Evolutionary conservation across 2,797 vertebrate species (phyloP), one percentile per base, ranked within the genome.

Genomic region (Apogon talboti): DNA sequence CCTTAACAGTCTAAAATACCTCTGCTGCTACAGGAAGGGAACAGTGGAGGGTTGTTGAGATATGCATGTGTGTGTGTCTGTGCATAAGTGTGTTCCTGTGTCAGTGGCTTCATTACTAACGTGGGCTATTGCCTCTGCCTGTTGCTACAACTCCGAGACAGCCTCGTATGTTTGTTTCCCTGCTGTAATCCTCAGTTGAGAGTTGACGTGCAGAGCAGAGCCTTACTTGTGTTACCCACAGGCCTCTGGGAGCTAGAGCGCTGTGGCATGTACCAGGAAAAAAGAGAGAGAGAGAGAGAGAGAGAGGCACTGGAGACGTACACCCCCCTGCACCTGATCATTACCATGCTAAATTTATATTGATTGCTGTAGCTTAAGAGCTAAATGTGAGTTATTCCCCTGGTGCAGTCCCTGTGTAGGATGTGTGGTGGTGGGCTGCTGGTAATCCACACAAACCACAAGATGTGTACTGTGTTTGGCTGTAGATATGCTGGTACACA

Each of bases 321-420:
- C 74, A 84, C 79, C 83, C 85, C 85, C 68, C 73, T 86, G 85
- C 84, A 89, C 85, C 83, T 89, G 89, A 93, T 93, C 90, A 92
- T 93, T 93, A 90, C 85, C 88, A 92, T 91, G 90, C 85, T 92
- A 92, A 91, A 93, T 93, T 93, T 91, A 85, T 94, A 93, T 94
- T 91, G 94, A 94, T 93, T 90, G 91, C 82, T 84, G 72, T 71
- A 88, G 89, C 88, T 93, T 92, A 92, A 88, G 89, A 90, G 90
- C 90, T 92, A 90, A 92, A 91, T 79, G 71, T 68, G 74, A 92
- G 88, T 76, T 82, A 87, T 89, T 94, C 92, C 92, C 92, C 49
- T n/a, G 75, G 77, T 59, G 24, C 51, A 5, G 50, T 14, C 49
- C 45, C 50, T 53, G 78, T 84, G 76, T 85, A 79, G 60, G 66